Evolutionary conservation across 2,113 vertebrate species (phyloP).

Genomic region (Odobenus rosmarus): DNA sequence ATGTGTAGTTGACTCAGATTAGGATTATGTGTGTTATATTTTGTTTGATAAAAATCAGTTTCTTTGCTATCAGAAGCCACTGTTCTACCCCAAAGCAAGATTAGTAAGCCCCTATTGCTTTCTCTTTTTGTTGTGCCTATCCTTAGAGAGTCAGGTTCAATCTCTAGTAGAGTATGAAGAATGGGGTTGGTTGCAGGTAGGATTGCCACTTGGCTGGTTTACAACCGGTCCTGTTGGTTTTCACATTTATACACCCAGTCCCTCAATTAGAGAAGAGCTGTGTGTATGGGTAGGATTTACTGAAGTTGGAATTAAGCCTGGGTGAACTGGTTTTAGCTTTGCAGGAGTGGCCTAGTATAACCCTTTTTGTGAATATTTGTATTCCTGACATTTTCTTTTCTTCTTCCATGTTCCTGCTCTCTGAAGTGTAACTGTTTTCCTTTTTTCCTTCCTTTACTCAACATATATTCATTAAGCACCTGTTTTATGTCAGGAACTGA

Average conservation of each 20-base stretch:
- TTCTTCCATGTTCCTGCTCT: background rate
- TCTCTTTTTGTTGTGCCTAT: background rate
- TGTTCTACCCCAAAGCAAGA: conserved; percentile 29
- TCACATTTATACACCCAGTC: conserved; percentile 57
- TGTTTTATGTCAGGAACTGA: background rate
- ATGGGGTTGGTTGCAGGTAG: conserved; percentile 28
- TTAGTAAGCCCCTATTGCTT: background rate
- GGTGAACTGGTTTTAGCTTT: conserved; percentile 58
- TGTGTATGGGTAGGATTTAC: conserved; percentile 24
- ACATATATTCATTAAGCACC: background rate
- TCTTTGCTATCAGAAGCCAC: background rate
- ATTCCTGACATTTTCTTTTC: conserved; percentile 44
- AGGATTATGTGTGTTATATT: background rate
- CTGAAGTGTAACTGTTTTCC: background rate
- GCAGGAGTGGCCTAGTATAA: conserved; percentile 44
- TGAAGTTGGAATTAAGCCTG: conserved; percentile 37
- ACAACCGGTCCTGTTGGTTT: conserved; percentile 54
- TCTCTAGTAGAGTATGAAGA: conserved; percentile 29
- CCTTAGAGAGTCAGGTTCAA: conserved; percentile 47
- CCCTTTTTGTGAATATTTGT: conserved; percentile 52
- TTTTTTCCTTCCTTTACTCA: background rate
- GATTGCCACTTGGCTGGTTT: conserved; percentile 36
- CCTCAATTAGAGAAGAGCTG: conserved; percentile 56
- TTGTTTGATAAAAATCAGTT: conserved; percentile 48
- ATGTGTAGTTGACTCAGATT: background rate